Conservation (phyloP, 2,113 vertebrate genomes). For the Cnemophilus loriae region DNA sequence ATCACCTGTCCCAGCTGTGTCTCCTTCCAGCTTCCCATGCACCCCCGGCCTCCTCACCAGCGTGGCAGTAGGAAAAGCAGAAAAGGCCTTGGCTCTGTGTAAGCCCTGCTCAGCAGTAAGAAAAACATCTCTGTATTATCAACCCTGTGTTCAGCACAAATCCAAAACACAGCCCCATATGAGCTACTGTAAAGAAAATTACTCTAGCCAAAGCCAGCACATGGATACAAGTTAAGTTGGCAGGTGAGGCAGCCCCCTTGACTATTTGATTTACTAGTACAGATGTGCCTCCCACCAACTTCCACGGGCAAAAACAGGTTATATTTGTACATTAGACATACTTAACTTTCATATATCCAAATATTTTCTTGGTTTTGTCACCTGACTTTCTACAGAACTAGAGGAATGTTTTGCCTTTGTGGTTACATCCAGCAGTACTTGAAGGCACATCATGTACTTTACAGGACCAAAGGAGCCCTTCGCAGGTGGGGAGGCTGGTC, state of each 20-base stretch:
- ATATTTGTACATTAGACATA: background rate
- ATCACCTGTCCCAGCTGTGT: background rate
- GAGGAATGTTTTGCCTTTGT: background rate
- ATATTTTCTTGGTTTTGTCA: background rate
- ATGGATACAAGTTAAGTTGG: background rate
- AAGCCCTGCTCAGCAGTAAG: background rate
- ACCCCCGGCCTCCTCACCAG: background rate
- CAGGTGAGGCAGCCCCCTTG: too few species aligned
- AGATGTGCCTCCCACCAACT: background rate
- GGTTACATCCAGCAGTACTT: background rate
- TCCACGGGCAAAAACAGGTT: background rate
- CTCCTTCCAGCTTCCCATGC: background rate
- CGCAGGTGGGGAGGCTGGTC: background rate
- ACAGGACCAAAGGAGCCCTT: background rate
- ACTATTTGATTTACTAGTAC: background rate
- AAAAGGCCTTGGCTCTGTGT: background rate
- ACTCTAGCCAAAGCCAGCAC: background rate
- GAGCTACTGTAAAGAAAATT: background rate
- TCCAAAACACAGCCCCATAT: background rate
- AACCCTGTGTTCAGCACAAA: background rate
- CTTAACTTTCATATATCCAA: background rate
- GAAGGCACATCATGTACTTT: background rate
- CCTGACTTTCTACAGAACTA: background rate
- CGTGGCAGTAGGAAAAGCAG: fast-evolving
- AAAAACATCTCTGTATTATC: background rate